Evolutionary conservation across 1,140 invertebrate species (phyloP), one percentile per base, ranked within the genome.

Genomic region (Halesus radiatus): DNA sequence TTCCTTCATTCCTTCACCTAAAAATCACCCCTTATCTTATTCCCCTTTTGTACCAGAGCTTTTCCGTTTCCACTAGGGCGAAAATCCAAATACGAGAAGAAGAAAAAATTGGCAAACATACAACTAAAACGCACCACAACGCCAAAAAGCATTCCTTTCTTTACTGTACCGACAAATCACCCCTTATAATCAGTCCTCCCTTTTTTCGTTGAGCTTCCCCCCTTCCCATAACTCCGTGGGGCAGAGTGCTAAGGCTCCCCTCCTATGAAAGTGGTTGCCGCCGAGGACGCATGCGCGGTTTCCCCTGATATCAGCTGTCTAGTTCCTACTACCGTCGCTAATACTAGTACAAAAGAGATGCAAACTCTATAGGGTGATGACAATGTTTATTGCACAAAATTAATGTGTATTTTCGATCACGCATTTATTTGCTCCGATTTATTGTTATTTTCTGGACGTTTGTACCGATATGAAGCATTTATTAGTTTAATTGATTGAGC

Each of bases 201-300:
- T 56, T 56, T 56, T 18, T 0, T 64, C 13, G 23, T 0, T 6
- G 10, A 32, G 16, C 64, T 45, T 45, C 6, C 32, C 32, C 32
- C 32, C 10, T 20, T 68, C 50, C 16, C 6, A 15, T 68, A 4
- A 1, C 64, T 20, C 29, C 6, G 4, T 13, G 26, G 4, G 7
- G 64, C 45, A 45, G 64, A 32, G 64, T 68, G 64, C 16, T 18
- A 6, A 73, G 3, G 2, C 50, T 54, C 70, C 70, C 70, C 50
- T 54, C 45, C 13, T 18, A 7, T 23, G 64, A 32, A 73, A 73
- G 70, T 73, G 70, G 70, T 73, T 50, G 16, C 70, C 54, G n/a
- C 70, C 6, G 20, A 73, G 26, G 20, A 13, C 26, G 23, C 50
- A 50, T 50, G 26, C 52, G 50, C 50, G 70, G 23, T 50, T 45